A percentile compares a stretch with the other conserved stretches of the same genome.
Evolutionary conservation across 2,113 vertebrate genomes (phyloP).

Genomic region (Lontra canadensis): DNA sequence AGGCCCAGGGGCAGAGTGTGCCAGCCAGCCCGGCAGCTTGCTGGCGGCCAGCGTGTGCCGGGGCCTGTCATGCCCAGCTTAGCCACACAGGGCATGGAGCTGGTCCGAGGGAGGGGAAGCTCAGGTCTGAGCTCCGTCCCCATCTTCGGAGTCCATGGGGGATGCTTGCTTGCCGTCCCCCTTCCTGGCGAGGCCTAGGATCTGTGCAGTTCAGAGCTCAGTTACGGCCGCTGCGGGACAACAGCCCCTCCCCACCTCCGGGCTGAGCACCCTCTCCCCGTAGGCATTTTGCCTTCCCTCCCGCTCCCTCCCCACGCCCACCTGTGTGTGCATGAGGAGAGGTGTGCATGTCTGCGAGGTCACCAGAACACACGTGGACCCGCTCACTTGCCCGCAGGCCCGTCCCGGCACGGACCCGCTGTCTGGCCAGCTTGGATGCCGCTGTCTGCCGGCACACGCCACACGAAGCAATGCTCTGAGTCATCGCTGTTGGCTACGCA

Average conservation of each 20-base stretch:
- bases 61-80: conserved; percentile 3
- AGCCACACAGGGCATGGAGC: neutral
- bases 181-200: neutral
- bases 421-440: fast-evolving
- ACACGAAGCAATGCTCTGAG: neutral
- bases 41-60: conserved; percentile 34
- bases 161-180: neutral
- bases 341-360: neutral
- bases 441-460: neutral
- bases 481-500: neutral
- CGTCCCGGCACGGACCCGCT: fast-evolving
- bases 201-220: neutral
- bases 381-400: neutral
- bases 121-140: neutral
- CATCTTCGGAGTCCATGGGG: neutral
- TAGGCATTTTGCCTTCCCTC: neutral
- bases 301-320: no score
- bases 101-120: neutral
- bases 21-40: conserved; percentile 19
- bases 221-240: neutral
- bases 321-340: neutral
- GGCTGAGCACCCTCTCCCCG: neutral
- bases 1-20: neutral
- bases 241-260: neutral
- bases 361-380: fast-evolving